These are phyloP conservation scores for Holacanthus passer DNA, from an alignment of 2,113 vertebrate genomes.

Conservation along the genomic window DNA sequence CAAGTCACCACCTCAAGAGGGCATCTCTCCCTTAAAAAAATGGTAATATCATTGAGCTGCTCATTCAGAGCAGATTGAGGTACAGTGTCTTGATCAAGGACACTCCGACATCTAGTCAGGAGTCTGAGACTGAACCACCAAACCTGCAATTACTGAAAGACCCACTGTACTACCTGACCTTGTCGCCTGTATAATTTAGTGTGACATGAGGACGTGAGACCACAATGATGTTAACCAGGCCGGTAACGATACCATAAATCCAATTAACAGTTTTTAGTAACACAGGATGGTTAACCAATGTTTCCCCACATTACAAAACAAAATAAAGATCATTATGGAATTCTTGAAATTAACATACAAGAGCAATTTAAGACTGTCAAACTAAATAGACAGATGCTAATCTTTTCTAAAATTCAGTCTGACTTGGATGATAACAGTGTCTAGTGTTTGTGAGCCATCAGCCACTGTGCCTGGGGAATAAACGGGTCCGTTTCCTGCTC, in stretches of 20 bases:
- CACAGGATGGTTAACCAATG: neutral
- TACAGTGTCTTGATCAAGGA: constrained; percentile 34
- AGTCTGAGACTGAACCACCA: constrained; percentile 23
- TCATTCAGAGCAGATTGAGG: constrained; percentile 4
- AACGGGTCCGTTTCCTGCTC: constrained; percentile 30
- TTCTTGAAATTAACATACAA: neutral
- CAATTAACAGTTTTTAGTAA: neutral
- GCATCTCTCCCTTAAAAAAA: constrained; percentile 17
- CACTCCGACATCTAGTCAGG: constrained; percentile 22
- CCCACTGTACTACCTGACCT: constrained; percentile 13
- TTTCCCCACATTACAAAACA: constrained; percentile 5
- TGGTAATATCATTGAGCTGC: constrained; percentile 8
- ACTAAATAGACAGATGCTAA: constrained; percentile 6
- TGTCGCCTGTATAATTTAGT: constrained; percentile 24
- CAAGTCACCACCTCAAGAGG: constrained; percentile 30
- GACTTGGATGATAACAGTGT: constrained; percentile 9
- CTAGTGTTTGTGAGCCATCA: constrained; percentile 19
- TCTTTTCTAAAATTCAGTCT: neutral
- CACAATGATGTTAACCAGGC: neutral
- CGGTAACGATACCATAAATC: constrained; percentile 13
- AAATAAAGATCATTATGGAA: neutral
- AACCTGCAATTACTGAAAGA: constrained; percentile 12
- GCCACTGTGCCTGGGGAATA: neutral
- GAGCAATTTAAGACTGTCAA: neutral
- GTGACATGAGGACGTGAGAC: neutral